phyloP scores from a whole-genome alignment of 2,113 vertebrate species.

The Hemichromis elongatus region DNA sequence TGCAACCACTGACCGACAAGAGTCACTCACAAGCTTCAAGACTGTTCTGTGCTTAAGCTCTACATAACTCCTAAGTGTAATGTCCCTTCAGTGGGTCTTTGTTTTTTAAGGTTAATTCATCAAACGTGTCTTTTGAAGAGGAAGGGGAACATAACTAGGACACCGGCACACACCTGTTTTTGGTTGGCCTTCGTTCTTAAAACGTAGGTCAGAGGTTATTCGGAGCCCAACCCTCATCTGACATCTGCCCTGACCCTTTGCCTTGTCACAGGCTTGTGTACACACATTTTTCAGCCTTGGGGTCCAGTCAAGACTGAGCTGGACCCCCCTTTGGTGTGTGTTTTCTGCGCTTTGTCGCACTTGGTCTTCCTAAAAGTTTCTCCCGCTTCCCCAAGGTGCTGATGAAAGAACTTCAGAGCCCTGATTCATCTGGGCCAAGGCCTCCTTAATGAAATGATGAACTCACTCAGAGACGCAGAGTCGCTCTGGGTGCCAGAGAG shows the following conservation, averaged over 20 bases:
- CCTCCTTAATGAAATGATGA: constrained; percentile 43
- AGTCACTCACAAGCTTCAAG: background rate
- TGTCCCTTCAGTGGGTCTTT: constrained; percentile 15
- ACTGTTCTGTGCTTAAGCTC: background rate
- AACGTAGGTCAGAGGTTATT: constrained; percentile 33
- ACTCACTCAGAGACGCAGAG: constrained; percentile 12
- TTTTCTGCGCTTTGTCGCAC: constrained; percentile 18
- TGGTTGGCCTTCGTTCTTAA: constrained; percentile 46
- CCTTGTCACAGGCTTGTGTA: constrained; percentile 24
- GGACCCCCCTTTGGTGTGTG: background rate
- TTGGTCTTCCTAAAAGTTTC: background rate
- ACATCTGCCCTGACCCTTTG: constrained; percentile 37
- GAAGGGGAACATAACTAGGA: background rate
- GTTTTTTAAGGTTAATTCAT: constrained; percentile 19
- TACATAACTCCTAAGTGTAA: background rate
- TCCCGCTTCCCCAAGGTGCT: constrained; percentile 10
- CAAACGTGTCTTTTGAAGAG: constrained; percentile 13
- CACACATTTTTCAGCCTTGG: constrained; percentile 34
- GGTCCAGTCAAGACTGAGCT: background rate
- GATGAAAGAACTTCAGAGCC: constrained; percentile 49
- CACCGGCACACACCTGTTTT: constrained; percentile 48
- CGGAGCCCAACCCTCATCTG: background rate
- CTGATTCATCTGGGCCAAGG: constrained; percentile 38
- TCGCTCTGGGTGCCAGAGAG: constrained; percentile 5
- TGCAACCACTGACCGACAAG: background rate